Percentiles rank a stretch among this genome's conserved stretches.
Evolutionary conservation across 2,797 vertebrate species (phyloP).

Genomic region (Cuniculus paca): DNA sequence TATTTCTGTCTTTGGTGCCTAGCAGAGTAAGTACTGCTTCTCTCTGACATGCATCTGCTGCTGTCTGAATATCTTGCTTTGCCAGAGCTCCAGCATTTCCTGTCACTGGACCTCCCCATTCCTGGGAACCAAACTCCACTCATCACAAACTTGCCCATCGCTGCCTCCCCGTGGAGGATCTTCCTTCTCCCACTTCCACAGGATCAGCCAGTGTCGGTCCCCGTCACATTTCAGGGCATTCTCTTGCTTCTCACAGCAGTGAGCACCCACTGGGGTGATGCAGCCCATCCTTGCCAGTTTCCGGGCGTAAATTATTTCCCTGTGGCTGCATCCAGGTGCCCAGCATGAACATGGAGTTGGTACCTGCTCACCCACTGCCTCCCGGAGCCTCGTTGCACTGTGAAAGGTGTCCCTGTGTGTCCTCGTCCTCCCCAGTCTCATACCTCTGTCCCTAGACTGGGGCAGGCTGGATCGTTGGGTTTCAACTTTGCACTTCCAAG

Average conservation of each 20-base stretch:
- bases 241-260: background rate
- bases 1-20: background rate
- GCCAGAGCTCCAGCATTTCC: background rate
- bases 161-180: background rate
- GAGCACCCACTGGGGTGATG: background rate
- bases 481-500: background rate
- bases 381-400: background rate
- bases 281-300: background rate
- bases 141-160: background rate
- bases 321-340: background rate
- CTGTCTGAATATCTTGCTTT: accelerated
- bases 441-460: background rate
- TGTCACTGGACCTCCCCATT: background rate
- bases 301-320: background rate
- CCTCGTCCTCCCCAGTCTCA: background rate
- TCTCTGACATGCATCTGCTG: background rate
- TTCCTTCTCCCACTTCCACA: background rate
- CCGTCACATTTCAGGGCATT: background rate
- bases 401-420: background rate
- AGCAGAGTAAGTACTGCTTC: background rate
- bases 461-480: background rate
- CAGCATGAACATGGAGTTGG: background rate
- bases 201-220: background rate
- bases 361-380: background rate
- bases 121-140: background rate